Base-by-base conservation (phyloP, 2,797 vertebrate species). In the Acropternis orthonyx region DNA sequence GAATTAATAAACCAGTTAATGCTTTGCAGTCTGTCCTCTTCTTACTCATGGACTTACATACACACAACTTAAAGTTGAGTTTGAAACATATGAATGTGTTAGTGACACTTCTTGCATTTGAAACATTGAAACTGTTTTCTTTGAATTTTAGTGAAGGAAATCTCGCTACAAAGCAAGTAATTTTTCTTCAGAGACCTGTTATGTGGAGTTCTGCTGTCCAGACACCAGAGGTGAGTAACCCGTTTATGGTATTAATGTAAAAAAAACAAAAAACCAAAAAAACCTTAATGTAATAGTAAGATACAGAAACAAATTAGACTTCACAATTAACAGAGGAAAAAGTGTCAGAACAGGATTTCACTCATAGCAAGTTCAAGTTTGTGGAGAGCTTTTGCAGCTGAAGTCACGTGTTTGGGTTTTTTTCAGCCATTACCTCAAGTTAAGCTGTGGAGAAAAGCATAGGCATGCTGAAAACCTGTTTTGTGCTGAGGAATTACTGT, bases 111-210 rank as follows among this genome's bases (percentile, higher is more conserved):
- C 20, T 0, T 84, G 72, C 51, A 28, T 89, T 59, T 65, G 63
- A 78, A 96, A 68, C 65, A 72, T 17, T 92, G 46, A 95, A 39
- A 58, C 23, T 48, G 6, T 85, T 76, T 92, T 52, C 66, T 95
- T 97, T 95, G 28, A 7, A 66, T 97, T 98, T 43, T 97, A 99
- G 99, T 91, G 99, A 99, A 52, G 99, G 99, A 79, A 99, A 99
- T 96, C 96, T 99, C 93, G 99, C 99, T 91, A 99, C 99, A 18
- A 99, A 99, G 91, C 99, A 99, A 96, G 98, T 99, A 0, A 98
- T 99, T 95, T 99, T 99, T 71, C 98, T 99, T 71, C 99, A 99
- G 98, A 98, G 99, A 91, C 99, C 99, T 9, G 97, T 98, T 48
- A 93, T 97, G 88, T 97, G 97, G 96, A 96, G 87, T 55, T 93